These are phyloP conservation scores for Coluber constrictor DNA, from an alignment of 2,797 vertebrate genomes.

Conservation along the genomic window DNA sequence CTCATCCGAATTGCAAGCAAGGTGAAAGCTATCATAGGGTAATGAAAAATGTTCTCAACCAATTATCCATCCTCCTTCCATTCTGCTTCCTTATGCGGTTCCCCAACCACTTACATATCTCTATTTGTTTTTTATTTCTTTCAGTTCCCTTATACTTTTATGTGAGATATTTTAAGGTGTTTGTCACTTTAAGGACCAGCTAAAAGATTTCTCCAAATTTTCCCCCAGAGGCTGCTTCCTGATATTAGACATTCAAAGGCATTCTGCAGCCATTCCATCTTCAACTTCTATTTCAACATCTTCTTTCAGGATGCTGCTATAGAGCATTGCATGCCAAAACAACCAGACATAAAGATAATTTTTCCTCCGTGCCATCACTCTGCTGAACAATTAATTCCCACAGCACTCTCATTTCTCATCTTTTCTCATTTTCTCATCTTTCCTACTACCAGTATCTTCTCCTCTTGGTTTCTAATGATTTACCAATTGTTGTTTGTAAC, in stretches of 20 bases:
- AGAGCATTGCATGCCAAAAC: neutral
- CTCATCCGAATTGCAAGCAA: neutral
- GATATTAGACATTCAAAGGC: neutral
- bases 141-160: neutral
- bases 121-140: neutral
- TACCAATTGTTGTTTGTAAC: neutral
- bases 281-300: neutral
- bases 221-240: neutral
- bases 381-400: neutral
- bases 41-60: accelerated
- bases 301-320: neutral
- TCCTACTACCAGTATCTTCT: neutral
- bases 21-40: neutral
- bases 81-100: neutral
- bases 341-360: neutral
- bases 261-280: neutral
- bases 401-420: neutral
- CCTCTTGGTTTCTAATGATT: neutral
- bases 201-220: neutral
- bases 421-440: neutral
- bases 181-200: neutral
- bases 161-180: neutral
- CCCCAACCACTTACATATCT: neutral
- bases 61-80: constrained; percentile 4
- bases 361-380: neutral